Evolutionary conservation across 1,140 invertebrate species (phyloP).

Genomic region (Bombus waltoni): DNA sequence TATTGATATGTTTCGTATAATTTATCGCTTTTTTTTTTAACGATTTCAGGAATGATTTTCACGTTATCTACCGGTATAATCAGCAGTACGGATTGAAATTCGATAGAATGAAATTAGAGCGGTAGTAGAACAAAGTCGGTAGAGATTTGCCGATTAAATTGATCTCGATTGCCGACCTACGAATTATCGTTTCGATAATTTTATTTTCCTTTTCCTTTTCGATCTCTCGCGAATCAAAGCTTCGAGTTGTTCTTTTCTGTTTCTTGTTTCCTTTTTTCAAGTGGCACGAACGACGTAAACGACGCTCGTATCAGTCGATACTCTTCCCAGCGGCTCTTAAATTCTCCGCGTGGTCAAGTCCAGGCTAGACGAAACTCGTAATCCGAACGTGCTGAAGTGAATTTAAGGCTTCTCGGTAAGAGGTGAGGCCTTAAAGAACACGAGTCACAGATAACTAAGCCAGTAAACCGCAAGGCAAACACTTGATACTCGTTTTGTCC

Average conservation of each 20-base stretch:
- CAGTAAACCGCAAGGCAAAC: constrained; percentile 28
- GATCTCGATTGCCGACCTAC: too few species aligned
- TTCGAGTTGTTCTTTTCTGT: background rate
- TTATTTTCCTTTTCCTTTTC: background rate
- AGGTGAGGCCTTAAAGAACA: background rate
- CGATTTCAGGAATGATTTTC: too few species aligned
- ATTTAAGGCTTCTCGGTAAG: constrained; percentile 39
- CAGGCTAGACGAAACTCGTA: constrained; percentile 36
- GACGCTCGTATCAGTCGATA: background rate
- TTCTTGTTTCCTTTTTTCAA: background rate
- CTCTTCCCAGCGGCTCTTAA: background rate
- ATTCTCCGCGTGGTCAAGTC: background rate
- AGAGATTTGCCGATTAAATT: too few species aligned
- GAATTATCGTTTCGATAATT: too few species aligned
- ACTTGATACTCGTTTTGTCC: constrained; percentile 17
- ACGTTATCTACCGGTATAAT: too few species aligned
- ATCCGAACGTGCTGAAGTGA: constrained; percentile 7
- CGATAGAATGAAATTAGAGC: too few species aligned
- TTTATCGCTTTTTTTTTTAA: too few species aligned
- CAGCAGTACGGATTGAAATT: too few species aligned
- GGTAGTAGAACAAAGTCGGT: too few species aligned
- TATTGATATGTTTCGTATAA: too few species aligned
- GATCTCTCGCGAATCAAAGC: background rate
- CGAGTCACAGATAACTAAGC: constrained; percentile 21
- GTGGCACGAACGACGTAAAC: background rate